phyloP scores from a whole-genome alignment of 1,140 invertebrate genomes.

The Bombus waltoni region DNA sequence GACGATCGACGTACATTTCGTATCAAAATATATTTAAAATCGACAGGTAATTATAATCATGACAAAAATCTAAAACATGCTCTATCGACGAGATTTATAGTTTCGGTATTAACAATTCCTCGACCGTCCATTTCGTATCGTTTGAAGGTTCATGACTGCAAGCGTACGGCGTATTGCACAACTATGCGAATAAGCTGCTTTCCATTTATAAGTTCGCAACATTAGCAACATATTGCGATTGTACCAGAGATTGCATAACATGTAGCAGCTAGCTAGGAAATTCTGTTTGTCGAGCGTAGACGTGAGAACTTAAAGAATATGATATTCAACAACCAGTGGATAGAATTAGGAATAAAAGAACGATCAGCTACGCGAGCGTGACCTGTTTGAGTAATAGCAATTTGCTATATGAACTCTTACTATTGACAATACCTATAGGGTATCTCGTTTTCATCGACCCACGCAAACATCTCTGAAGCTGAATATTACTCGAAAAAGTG shows the following conservation, averaged over 20 bases:
- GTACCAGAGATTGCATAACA: not conserved
- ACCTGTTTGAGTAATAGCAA: not conserved
- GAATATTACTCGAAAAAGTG: not conserved
- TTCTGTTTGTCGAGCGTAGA: not conserved
- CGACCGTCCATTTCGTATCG: not conserved
- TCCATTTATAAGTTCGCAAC: slow-evolving; percentile 18
- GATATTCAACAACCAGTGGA: not conserved
- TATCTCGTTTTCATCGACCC: no score
- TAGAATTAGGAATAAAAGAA: not conserved
- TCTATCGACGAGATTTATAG: not conserved
- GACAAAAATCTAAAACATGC: not conserved
- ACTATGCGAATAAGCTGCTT: slow-evolving; percentile 18
- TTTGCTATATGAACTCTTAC: not conserved
- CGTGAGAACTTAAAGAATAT: not conserved
- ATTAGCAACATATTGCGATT: slow-evolving; percentile 9
- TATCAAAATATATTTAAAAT: not conserved
- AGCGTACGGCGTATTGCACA: not conserved
- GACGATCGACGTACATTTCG: no score
- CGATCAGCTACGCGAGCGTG: not conserved
- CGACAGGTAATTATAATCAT: not conserved
- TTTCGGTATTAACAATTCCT: not conserved
- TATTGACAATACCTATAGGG: not conserved
- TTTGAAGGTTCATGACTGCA: not conserved
- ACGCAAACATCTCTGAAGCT: not conserved
- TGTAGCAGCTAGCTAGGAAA: not conserved